Conservation (phyloP, 2,113 vertebrate genomes). For the Charina bottae region DNA sequence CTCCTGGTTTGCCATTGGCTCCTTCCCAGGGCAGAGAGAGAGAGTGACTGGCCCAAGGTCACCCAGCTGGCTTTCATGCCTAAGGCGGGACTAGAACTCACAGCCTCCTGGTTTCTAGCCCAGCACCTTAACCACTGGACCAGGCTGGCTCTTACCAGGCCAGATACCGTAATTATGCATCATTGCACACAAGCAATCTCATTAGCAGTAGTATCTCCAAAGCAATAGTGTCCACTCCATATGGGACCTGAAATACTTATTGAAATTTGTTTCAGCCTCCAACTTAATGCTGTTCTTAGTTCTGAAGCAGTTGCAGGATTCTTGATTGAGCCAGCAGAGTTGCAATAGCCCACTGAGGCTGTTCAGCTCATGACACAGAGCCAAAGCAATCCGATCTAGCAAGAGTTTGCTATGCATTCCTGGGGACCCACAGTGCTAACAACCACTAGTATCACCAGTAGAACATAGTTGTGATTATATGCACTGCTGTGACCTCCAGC, state of each 20-base stretch:
- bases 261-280: background rate
- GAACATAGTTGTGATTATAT: background rate
- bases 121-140: no score
- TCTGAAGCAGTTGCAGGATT: background rate
- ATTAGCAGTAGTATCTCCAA: background rate
- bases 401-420: background rate
- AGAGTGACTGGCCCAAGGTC: no score
- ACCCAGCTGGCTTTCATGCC: no score
- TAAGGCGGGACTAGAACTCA: no score
- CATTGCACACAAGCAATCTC: background rate
- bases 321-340: background rate
- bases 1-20: no score
- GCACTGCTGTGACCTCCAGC: background rate
- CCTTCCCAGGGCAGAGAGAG: no score
- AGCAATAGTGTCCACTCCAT: background rate
- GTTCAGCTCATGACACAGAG: background rate
- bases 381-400: background rate
- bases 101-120: no score
- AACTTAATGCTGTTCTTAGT: background rate
- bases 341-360: background rate
- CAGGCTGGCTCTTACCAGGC: no score
- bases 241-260: background rate
- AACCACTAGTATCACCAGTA: background rate
- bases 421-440: background rate
- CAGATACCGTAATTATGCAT: background rate